Conservation (phyloP, 2,888 invertebrate species). For the Cephalotes varians region DNA sequence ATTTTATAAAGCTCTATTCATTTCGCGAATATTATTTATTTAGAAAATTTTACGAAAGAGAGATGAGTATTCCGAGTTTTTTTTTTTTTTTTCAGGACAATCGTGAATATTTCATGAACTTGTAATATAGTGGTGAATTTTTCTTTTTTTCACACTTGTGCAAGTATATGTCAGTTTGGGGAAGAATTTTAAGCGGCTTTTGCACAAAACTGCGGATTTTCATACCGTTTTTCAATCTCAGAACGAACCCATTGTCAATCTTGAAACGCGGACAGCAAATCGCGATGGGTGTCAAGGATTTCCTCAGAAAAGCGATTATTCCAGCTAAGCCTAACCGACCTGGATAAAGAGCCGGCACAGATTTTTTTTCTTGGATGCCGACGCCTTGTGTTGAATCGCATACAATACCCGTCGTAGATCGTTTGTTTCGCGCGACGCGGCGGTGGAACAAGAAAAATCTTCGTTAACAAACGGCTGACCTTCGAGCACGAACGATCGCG, state of each 20-base stretch:
- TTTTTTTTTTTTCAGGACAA: slow-evolving; percentile 34
- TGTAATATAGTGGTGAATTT: slow-evolving; percentile 58
- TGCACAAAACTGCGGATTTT: slow-evolving; percentile 40
- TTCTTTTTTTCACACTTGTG: slow-evolving; percentile 26
- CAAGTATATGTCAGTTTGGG: background rate
- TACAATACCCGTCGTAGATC: background rate
- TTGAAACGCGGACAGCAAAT: background rate
- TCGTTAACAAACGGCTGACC: slow-evolving; percentile 33
- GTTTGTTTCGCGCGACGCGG: slow-evolving; percentile 27
- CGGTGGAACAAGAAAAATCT: slow-evolving; percentile 36
- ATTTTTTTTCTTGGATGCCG: background rate
- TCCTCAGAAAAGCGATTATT: slow-evolving; percentile 42
- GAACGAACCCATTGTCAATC: slow-evolving; percentile 28
- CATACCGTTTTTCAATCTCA: background rate
- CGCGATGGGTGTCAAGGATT: slow-evolving; percentile 44
- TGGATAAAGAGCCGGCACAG: slow-evolving; percentile 27
- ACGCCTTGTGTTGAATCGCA: background rate
- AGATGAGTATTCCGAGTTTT: slow-evolving; percentile 18
- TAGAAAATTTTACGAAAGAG: slow-evolving; percentile 66
- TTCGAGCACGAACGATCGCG: slow-evolving; percentile 51
- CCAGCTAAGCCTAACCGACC: slow-evolving; percentile 28
- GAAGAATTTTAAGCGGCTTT: slow-evolving; percentile 44
- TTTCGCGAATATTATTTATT: slow-evolving; percentile 72
- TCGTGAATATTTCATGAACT: slow-evolving; percentile 72
- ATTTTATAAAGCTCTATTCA: slow-evolving; percentile 62